A percentile compares a stretch with the other conserved stretches of the same genome.
phyloP scores from a whole-genome alignment of 1,140 invertebrate genomes.

The Drosophila nasuta region DNA sequence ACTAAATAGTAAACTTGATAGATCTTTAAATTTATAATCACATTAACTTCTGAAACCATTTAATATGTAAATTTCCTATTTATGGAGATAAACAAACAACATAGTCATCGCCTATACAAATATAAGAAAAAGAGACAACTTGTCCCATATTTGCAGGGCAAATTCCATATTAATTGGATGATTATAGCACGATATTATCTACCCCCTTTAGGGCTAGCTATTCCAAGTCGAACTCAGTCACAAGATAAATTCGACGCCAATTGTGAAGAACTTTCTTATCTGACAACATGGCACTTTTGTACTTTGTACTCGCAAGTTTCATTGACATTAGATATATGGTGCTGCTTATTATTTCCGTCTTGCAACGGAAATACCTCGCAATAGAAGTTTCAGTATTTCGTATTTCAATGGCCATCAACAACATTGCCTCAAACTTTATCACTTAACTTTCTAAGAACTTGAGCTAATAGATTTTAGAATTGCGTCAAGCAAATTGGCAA shows the following conservation, averaged over 20 bases:
- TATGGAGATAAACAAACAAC: no score
- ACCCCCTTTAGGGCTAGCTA: background rate
- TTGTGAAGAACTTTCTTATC: background rate
- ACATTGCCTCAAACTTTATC: background rate
- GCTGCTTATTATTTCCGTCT: background rate
- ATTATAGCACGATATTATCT: background rate
- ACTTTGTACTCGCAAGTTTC: conserved; percentile 6
- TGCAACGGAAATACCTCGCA: background rate
- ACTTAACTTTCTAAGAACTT: background rate
- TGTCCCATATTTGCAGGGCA: conserved; percentile 1
- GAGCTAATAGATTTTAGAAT: background rate
- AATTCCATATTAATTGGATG: background rate
- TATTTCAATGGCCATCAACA: background rate
- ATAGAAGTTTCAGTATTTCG: background rate
- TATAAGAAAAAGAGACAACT: background rate
- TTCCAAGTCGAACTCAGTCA: background rate
- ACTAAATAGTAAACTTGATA: no score
- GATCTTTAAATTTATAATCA: no score
- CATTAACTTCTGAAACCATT: no score
- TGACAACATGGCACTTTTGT: background rate
- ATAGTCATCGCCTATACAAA: no score
- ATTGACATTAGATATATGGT: conserved; percentile 3
- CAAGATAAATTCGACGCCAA: background rate
- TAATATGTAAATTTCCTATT: no score
- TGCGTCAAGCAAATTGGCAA: conserved; percentile 6